Evolutionary conservation across 2,888 invertebrate genomes (phyloP).

Genomic region (Napeogenes inachia): DNA sequence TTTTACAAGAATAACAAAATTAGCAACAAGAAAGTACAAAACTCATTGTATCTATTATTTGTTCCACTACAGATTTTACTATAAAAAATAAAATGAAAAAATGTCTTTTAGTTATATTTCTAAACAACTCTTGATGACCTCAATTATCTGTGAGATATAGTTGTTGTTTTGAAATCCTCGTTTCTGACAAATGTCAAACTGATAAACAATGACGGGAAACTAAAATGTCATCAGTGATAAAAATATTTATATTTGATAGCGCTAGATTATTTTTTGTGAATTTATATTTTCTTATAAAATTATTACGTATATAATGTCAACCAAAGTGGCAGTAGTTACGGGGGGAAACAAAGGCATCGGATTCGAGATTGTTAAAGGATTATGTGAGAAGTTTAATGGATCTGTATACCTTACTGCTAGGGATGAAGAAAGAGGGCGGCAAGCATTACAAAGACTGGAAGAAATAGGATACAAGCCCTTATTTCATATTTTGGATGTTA

Average conservation of each 20-base stretch:
- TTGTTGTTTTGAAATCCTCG: background rate
- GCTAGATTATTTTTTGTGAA: slow-evolving; percentile 51
- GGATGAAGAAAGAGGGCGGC: slow-evolving; percentile 77
- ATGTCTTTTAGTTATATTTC: background rate
- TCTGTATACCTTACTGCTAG: slow-evolving; percentile 85
- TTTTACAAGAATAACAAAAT: background rate
- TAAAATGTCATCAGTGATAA: slow-evolving; percentile 36
- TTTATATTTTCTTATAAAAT: slow-evolving; percentile 45
- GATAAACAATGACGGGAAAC: slow-evolving; percentile 17
- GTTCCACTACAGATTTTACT: background rate
- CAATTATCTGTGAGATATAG: slow-evolving; percentile 1
- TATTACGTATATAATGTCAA: slow-evolving; percentile 69
- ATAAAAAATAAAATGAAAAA: background rate
- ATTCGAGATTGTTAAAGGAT: slow-evolving; percentile 70
- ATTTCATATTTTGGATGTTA: slow-evolving; percentile 85
- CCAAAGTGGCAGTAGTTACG: slow-evolving; percentile 73
- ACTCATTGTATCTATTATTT: background rate
- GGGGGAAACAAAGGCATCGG: slow-evolving; percentile 71
- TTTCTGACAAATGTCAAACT: slow-evolving; percentile 2
- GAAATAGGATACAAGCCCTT: slow-evolving; percentile 75
- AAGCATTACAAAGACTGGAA: slow-evolving; percentile 79
- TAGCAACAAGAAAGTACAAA: background rate
- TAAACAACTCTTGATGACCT: background rate
- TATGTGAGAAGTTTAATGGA: slow-evolving; percentile 83
- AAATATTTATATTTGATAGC: slow-evolving; percentile 50